phyloP scores from a whole-genome alignment of 2,888 invertebrate species.

The Euplexia lucipara region DNA sequence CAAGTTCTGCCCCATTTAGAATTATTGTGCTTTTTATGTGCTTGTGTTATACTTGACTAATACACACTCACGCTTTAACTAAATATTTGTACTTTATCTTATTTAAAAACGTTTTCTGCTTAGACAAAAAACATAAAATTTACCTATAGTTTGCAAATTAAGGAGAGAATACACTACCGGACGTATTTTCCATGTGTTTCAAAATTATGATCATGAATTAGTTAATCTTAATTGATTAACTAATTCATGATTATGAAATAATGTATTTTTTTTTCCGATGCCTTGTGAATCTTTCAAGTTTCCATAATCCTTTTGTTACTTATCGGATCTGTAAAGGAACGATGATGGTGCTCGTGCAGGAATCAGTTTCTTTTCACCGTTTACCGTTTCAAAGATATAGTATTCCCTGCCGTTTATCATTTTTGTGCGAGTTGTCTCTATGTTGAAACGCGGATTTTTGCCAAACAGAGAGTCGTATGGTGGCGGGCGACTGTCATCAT shows the following conservation, averaged over 20 bases:
- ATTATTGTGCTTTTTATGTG: constrained; percentile 44
- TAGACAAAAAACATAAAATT: neutral
- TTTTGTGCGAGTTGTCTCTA: constrained; percentile 84
- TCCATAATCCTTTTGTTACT: constrained; percentile 21
- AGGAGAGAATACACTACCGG: neutral
- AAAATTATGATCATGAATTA: neutral
- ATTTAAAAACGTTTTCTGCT: neutral
- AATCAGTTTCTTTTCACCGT: constrained; percentile 93
- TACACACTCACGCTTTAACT: constrained; percentile 11
- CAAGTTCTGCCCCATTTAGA: constrained; percentile 67
- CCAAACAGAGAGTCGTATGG: constrained; percentile 92
- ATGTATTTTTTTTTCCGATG: neutral
- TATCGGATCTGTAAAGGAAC: constrained; percentile 92
- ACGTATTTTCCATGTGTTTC: constrained; percentile 49
- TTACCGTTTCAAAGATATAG: constrained; percentile 92
- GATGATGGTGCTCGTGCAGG: constrained; percentile 95
- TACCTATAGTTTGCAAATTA: neutral
- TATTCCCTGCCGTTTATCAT: constrained; percentile 95
- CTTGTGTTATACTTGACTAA: constrained; percentile 21
- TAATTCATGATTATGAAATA: neutral
- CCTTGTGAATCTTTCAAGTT: neutral
- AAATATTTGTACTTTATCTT: constrained; percentile 7
- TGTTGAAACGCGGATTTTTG: constrained; percentile 73
- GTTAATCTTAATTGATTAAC: too few relatives aligned
- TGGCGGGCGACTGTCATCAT: constrained; percentile 91